Conservation (phyloP, 1,140 invertebrate genomes). For the Bombus waltoni region DNA sequence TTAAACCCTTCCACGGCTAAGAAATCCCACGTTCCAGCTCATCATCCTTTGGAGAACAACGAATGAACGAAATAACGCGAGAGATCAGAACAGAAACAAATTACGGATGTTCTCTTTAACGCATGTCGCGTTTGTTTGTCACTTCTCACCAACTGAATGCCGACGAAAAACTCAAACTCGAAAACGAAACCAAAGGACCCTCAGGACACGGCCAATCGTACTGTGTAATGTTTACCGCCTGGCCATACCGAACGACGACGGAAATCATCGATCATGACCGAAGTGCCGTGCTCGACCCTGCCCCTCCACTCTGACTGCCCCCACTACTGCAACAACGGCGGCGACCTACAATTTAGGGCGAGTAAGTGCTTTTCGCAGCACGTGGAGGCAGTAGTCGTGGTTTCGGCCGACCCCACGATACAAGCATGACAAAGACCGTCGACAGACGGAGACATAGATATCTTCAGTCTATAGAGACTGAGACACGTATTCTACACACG, state of each 20-base stretch:
- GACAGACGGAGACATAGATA: conserved; percentile 22
- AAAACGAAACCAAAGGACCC: conserved; percentile 76
- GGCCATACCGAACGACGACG: conserved; percentile 70
- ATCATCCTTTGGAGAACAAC: not conserved
- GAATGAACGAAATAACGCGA: not conserved
- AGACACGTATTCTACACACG: conserved; percentile 23
- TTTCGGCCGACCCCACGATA: conserved; percentile 72
- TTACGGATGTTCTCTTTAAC: not conserved
- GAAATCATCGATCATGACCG: conserved; percentile 71
- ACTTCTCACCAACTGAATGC: conserved; percentile 35
- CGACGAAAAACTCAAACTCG: conserved; percentile 42
- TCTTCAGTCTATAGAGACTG: conserved; percentile 26
- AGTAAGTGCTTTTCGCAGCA: conserved; percentile 74
- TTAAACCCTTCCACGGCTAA: not conserved
- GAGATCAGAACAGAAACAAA: not conserved
- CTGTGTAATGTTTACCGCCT: conserved; percentile 81
- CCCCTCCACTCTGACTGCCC: conserved; percentile 15
- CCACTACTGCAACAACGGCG: conserved; percentile 54
- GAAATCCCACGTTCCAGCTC: conserved; percentile 8
- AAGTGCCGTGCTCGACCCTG: conserved; percentile 65
- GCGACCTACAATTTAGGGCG: conserved; percentile 81
- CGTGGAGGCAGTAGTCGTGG: conserved; percentile 79
- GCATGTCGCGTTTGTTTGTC: conserved; percentile 28
- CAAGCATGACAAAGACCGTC: conserved; percentile 52
- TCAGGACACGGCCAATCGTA: conserved; percentile 78